A percentile compares a stretch with the other conserved stretches of the same genome.
phyloP scores from a whole-genome alignment of 2,888 invertebrate species.

The Deroplatys truncata region DNA sequence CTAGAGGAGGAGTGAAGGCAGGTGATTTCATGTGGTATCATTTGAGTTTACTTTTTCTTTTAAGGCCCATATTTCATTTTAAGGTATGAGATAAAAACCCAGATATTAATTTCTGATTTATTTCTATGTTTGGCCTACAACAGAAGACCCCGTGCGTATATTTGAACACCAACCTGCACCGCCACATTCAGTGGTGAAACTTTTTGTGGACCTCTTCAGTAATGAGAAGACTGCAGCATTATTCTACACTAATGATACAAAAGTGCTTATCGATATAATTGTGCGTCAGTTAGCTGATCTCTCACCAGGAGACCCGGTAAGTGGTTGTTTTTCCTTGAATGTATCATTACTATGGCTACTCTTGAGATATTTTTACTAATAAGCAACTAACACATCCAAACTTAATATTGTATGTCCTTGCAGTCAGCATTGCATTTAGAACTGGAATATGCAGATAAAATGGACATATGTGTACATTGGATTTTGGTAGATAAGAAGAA shows the following conservation, averaged over 20 bases:
- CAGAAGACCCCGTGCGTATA: conserved; percentile 83
- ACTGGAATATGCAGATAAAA: too few species aligned
- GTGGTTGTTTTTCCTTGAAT: conserved; percentile 20
- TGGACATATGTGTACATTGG: too few species aligned
- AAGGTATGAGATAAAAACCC: too few species aligned
- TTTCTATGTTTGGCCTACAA: background rate
- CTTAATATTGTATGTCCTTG: background rate
- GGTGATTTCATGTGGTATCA: too few species aligned
- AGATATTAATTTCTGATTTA: background rate
- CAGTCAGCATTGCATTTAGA: background rate
- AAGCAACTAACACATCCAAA: background rate
- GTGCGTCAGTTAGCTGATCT: conserved; percentile 86
- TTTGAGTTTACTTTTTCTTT: too few species aligned
- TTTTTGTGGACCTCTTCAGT: conserved; percentile 82
- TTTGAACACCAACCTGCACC: conserved; percentile 78
- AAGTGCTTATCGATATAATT: conserved; percentile 90
- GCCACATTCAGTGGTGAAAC: conserved; percentile 81
- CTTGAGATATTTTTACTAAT: too few species aligned
- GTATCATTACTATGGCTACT: too few species aligned
- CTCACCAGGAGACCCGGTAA: conserved; percentile 79
- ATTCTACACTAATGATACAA: conserved; percentile 93
- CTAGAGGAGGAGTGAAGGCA: too few species aligned
- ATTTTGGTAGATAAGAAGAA: too few species aligned
- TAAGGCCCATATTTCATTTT: too few species aligned
- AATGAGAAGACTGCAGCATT: conserved; percentile 73